These are phyloP conservation scores for Neoniphon sammara DNA, from an alignment of 2,797 vertebrate genomes.

Conservation along the genomic window DNA sequence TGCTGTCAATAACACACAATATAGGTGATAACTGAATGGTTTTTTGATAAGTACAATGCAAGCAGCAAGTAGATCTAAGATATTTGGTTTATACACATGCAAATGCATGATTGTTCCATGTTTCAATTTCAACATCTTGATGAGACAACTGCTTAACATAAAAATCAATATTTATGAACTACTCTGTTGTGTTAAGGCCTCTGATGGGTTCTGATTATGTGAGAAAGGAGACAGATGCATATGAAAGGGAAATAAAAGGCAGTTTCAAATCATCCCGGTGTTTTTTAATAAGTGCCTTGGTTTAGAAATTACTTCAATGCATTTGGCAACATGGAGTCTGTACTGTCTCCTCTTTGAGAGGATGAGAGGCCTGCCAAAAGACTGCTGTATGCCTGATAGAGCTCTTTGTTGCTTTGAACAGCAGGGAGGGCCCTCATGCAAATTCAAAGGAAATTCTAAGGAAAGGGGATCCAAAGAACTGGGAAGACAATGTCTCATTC, in stretches of 20 bases:
- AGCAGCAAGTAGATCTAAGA: not conserved
- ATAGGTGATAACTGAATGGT: not conserved
- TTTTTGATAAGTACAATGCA: too few relatives aligned
- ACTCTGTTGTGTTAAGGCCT: constrained; percentile 52
- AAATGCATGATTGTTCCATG: constrained; percentile 24
- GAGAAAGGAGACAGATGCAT: constrained; percentile 57
- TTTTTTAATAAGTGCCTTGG: constrained; percentile 38
- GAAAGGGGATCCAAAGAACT: constrained; percentile 59
- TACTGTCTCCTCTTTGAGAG: constrained; percentile 53
- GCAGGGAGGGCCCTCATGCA: constrained; percentile 62
- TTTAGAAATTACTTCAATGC: constrained; percentile 61
- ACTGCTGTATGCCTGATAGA: constrained; percentile 56
- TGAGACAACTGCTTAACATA: constrained; percentile 56
- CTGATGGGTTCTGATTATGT: constrained; percentile 56
- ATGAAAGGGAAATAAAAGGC: constrained; percentile 63
- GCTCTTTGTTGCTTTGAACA: constrained; percentile 69
- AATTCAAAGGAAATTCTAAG: constrained; percentile 67
- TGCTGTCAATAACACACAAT: constrained; percentile 26
- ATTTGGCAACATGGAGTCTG: constrained; percentile 64
- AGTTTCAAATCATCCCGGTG: constrained; percentile 51
- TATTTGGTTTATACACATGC: constrained; percentile 25
- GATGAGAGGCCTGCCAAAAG: constrained; percentile 58
- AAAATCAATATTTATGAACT: constrained; percentile 76
- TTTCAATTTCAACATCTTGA: constrained; percentile 61
- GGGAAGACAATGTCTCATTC: constrained; percentile 51